A percentile compares a stretch with the other conserved stretches of the same genome.
Conservation (phyloP, 2,888 invertebrate genomes). For the Odontocolon sp. region DNA sequence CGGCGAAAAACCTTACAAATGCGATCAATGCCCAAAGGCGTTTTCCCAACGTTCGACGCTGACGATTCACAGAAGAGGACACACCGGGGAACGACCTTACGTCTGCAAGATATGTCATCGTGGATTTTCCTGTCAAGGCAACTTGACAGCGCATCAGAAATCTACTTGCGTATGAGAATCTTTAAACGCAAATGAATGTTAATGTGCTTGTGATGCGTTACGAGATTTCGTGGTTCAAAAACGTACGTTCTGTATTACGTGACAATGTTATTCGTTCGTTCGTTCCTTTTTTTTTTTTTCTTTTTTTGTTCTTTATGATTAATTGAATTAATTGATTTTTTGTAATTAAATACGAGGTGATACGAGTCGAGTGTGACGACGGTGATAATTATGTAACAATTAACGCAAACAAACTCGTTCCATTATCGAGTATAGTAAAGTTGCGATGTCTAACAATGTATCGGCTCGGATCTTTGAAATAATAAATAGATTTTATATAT, state of each 20-base stretch:
- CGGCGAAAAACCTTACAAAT: constrained; percentile 82
- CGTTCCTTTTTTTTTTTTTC: constrained; percentile 2
- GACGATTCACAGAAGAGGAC: constrained; percentile 82
- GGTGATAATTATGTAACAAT: constrained; percentile 27
- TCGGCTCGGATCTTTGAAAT: constrained; percentile 44
- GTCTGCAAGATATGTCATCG: constrained; percentile 80
- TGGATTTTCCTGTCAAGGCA: constrained; percentile 81
- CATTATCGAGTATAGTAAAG: background rate
- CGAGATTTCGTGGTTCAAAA: background rate
- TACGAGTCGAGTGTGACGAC: background rate
- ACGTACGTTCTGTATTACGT: background rate
- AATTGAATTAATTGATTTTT: constrained; percentile 2
- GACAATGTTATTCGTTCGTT: background rate
- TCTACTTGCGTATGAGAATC: constrained; percentile 75
- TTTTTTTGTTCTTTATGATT: constrained; percentile 13
- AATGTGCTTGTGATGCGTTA: background rate
- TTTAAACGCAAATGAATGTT: background rate
- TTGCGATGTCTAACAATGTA: constrained; percentile 44
- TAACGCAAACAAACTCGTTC: constrained; percentile 14
- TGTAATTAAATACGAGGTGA: background rate
- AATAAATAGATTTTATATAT: constrained; percentile 68
- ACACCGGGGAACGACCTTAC: constrained; percentile 81
- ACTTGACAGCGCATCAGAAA: constrained; percentile 80
- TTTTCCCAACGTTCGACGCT: constrained; percentile 83
- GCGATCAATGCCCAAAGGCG: constrained; percentile 81